Evolutionary conservation across 2,113 vertebrate species (phyloP), one percentile per base, ranked within the genome.

Genomic region (Pachypanchax playfairii): DNA sequence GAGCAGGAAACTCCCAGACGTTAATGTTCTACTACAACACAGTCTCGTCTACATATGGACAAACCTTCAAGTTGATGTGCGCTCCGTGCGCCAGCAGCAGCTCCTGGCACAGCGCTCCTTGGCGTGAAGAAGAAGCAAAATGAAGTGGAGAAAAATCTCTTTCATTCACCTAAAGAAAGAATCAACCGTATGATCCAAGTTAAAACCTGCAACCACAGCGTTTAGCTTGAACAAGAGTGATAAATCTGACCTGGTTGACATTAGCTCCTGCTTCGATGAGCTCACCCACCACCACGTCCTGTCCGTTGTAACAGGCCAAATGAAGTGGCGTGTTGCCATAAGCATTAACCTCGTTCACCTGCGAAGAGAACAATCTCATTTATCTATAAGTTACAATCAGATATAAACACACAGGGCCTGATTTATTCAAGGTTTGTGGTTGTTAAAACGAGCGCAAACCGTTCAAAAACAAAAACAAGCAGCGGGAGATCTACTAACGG

Each of bases 301-400:
- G 97, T 25, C 97, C 97, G 12, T 98, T 98, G 77, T 97, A 98
- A 82, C 96, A 98, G 74, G 97, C 97, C 81, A 99, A 91, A 21
- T 98, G 96, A 56, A 99, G 94, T 10, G 97, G 92, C 11, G 95
- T 96, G 89, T 99, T 99, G 42, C 96, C 96, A 54, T 95, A 98
- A 25, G 93, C 90, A 59, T 98, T 99, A 51, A 91, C 92, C 73
- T 97, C 95, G 0, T 99, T 97, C 77, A 98, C 96, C 97, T 99
- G 26, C 35, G 63, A 1, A 61, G 22, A 77, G 1, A 36, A 25
- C 13, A 33, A 60, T 49, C 3, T 22, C 7, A 15, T 29, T 57
- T 52, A 28, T 31, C 21, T 15, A 39, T 61, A 11, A 58, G n/a
- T 5, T 17, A 44, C n/a, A 13, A 36, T 15, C n/a, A n/a, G n/a